Percentiles rank a stretch among this genome's conserved stretches.
phyloP scores from a whole-genome alignment of 1,140 invertebrate genomes.

The Trachymyrmex septentrionalis region DNA sequence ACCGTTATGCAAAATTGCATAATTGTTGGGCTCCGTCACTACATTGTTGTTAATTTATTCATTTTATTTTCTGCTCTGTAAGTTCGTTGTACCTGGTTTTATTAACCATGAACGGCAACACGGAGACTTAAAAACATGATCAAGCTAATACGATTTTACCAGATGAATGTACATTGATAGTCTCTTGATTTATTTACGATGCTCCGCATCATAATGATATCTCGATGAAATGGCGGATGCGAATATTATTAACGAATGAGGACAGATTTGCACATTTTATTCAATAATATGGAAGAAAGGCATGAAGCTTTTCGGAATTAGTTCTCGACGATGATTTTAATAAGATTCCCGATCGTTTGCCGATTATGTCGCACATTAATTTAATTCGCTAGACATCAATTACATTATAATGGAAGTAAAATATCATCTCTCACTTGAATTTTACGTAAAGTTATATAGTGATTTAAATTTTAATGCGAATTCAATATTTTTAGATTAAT shows the following conservation, averaged over 20 bases:
- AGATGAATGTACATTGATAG: background rate
- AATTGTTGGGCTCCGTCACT: conserved; percentile 26
- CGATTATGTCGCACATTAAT: background rate
- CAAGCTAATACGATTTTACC: background rate
- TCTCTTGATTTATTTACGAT: conserved; percentile 29
- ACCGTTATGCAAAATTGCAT: conserved; percentile 56
- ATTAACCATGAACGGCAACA: background rate
- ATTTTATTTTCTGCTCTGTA: conserved; percentile 14
- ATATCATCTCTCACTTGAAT: background rate
- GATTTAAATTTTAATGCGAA: background rate
- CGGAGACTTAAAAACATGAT: conserved; percentile 25
- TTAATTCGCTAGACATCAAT: background rate
- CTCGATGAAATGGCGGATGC: conserved; percentile 13
- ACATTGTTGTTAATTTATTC: conserved; percentile 38
- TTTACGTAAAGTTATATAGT: background rate
- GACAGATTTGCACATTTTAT: conserved; percentile 15
- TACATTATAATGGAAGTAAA: background rate
- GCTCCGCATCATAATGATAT: background rate
- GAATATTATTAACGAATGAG: conserved; percentile 21
- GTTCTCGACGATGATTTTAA: background rate
- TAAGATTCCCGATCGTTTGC: conserved; percentile 15
- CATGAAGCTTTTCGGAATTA: background rate
- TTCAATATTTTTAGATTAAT: background rate
- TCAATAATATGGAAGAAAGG: conserved; percentile 22
- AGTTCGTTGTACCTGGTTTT: background rate